A percentile compares a stretch with the other conserved stretches of the same genome.
Conservation (phyloP, 2,888 invertebrate genomes). For the Deroplatys truncata region DNA sequence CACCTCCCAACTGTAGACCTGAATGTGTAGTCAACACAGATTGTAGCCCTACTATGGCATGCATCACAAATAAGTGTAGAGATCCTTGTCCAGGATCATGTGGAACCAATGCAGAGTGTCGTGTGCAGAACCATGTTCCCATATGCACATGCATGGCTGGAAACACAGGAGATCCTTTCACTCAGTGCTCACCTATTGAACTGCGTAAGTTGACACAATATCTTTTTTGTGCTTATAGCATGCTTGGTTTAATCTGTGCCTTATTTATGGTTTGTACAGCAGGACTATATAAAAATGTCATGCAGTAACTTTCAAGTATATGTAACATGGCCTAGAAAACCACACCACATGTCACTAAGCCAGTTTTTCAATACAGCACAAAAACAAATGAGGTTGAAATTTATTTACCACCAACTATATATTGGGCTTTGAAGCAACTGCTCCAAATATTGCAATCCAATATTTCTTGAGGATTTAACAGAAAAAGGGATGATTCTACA, state of each 20-base stretch:
- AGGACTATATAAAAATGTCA: too few species aligned
- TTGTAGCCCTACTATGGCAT: constrained; percentile 47
- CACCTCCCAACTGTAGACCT: constrained; percentile 68
- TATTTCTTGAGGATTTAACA: too few species aligned
- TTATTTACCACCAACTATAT: too few species aligned
- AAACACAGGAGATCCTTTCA: constrained; percentile 71
- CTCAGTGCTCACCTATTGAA: constrained; percentile 56
- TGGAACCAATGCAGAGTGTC: constrained; percentile 49
- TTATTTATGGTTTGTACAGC: too few species aligned
- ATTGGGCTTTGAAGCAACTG: too few species aligned
- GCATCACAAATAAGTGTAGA: constrained; percentile 47
- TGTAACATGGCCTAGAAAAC: too few species aligned
- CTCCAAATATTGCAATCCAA: too few species aligned
- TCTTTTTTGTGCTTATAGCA: neutral
- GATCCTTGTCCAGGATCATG: constrained; percentile 50
- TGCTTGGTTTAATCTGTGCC: neutral
- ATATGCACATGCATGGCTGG: constrained; percentile 55
- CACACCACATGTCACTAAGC: too few species aligned
- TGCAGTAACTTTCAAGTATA: too few species aligned
- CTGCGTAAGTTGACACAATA: constrained; percentile 41
- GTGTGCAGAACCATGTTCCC: constrained; percentile 46
- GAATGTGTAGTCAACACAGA: constrained; percentile 55
- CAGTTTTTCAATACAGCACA: too few species aligned
- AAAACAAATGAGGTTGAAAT: too few species aligned
- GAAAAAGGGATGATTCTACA: too few species aligned